Evolutionary conservation across 1,140 invertebrate species (phyloP), one percentile per base, ranked within the genome.

Genomic region (Phymastichus coffea): DNA sequence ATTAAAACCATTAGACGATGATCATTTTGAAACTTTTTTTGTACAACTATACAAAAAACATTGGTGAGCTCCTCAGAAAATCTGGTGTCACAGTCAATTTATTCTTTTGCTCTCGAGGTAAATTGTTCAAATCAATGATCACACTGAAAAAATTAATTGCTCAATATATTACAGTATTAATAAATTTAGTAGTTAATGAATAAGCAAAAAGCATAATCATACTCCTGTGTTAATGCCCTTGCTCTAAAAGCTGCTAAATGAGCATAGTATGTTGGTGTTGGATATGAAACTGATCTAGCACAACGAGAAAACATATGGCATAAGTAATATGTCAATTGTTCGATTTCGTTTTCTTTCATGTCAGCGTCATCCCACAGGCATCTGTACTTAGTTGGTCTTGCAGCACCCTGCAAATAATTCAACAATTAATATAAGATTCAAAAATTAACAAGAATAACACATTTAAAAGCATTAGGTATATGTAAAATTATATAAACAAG

Each of bases 211-310:
- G 17, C 35, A 22, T 26, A 28, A 40, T 56, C 78, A 75, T 73
- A 84, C 82, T 80, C 78, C 46, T 81, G 73, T 0, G 85, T 83
- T 2, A 60, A 26, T 23, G 30, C 35, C n/a, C n/a, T 77, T 0
- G 87, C 92, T 43, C 94, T 81, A 55, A 88, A 88, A 14, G 93
- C 93, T n/a, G 89, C 93, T 53, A 95, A 83, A 82, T 97, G 94
- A 22, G 94, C 93, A 77, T 97, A 95, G 77, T 97, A 97, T 0
- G 93, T 95, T 2, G 94, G 94, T 1, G 95, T 90, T 2, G 94
- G 94, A 81, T 96, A 95, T 10, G 91, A 94, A 0, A 97, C 93
- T 2, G 91, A 85, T 51, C 93, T 83, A 49, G 87, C 89, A 73
- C 94, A 97, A 15, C 94, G 84, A 2, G 89, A 85, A 76, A 93